Evolutionary conservation across 1,140 invertebrate genomes (phyloP), one percentile per base, ranked within the genome.

Genomic region (Elysia chlorotica): DNA sequence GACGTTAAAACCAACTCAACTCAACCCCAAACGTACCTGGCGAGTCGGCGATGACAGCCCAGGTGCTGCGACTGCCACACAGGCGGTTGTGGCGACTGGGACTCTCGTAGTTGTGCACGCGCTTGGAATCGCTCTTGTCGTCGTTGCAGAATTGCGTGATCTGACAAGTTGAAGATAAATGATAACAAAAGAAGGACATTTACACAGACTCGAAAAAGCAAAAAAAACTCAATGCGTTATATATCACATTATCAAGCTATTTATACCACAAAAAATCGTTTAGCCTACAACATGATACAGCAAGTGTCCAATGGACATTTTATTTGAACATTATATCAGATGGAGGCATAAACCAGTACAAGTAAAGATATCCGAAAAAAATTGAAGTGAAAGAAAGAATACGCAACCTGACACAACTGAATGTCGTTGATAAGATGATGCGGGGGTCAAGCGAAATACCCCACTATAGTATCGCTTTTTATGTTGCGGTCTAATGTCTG

Each of bases 31-130:
- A 28, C 28, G 35, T 36, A 70, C 67, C 67, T 4, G 82, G 56
- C 80, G 92, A 90, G 62, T 85, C 84, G 19, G 85, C 78, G 41
- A 92, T 91, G 48, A 92, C 89, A 65, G 92, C 90, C 82, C 90
- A 88, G 3, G 89, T 89, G 76, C 91, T 92, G 53, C 88, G 86
- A 35, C 90, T 87, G 65, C 89, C 84, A 80, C 92, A 93, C 25
- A 92, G 84, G 10, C 89, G 86, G 83, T 93, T 93, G 63, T 93
- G 92, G 82, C 92, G 92, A 17, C 91, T 92, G 0, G 92, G 92
- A 1, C 91, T 89, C 70, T 90, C 89, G 21, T 87, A 82, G 82
- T 92, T 90, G 82, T 92, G 92, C 59, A 88, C 89, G 2, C 73
- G 77, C 21, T 5, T 33, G 28, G 66, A 37, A 38, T 77, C 59